These are phyloP conservation scores for Anoplius nigerrimus DNA, from an alignment of 2,888 invertebrate species.

Conservation along the genomic window DNA sequence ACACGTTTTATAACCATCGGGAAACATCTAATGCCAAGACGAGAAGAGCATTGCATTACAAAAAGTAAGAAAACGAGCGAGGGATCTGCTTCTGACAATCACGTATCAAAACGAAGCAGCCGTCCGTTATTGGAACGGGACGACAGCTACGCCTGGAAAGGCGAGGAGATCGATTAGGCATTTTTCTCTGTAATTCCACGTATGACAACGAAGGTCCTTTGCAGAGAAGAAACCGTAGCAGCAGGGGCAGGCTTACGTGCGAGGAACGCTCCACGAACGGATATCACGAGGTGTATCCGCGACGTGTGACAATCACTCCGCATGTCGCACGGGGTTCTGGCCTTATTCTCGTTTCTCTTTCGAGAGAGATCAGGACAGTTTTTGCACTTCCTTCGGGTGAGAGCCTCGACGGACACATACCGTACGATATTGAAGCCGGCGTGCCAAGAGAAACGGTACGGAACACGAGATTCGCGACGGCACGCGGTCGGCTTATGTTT, in stretches of 20 bases:
- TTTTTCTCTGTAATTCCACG: conserved; percentile 6
- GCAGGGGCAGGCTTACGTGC: not conserved
- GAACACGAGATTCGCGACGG: not conserved
- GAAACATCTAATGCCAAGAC: conserved; percentile 22
- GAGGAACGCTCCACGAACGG: conserved; percentile 8
- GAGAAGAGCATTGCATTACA: not conserved
- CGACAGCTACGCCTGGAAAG: not conserved
- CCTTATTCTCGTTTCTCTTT: conserved; percentile 1
- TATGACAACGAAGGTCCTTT: not conserved
- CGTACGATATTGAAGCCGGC: not conserved
- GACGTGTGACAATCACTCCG: conserved; percentile 1
- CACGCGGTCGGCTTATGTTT: not conserved
- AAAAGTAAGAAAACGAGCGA: not conserved
- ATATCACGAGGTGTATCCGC: conserved; percentile 7
- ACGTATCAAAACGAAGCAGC: conserved; percentile 28
- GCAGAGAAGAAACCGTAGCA: conserved; percentile 27
- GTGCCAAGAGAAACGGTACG: not conserved
- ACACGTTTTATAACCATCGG: conserved; percentile 22
- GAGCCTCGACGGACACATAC: not conserved
- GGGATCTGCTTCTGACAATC: conserved; percentile 5
- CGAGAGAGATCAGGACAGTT: not conserved
- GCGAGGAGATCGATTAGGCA: conserved; percentile 17
- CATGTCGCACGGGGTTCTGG: not conserved
- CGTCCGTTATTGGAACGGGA: not conserved
- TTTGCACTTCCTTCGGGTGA: not conserved